Evolutionary conservation across 2,113 vertebrate species (phyloP), one percentile per base, ranked within the genome.

Genomic region (Anthoscopus minutus): DNA sequence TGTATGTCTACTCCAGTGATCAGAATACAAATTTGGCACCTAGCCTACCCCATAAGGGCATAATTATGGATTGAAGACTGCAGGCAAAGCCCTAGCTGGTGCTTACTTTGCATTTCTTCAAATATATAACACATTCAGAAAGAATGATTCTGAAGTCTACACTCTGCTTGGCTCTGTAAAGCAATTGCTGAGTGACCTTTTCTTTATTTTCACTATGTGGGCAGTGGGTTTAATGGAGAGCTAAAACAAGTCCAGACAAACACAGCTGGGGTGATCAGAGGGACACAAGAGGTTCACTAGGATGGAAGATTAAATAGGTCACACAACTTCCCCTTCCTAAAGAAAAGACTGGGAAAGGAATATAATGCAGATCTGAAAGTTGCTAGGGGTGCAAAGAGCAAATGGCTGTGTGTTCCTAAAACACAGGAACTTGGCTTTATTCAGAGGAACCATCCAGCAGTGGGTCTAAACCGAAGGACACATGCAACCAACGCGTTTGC

Each of bases 21-120:
- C 74, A 88, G 81, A 93, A 65, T 81, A 88, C 69, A 92, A 95
- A 96, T 95, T 50, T 82, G 79, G 42, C 19, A 47, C 76, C 47
- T 76, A 73, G 87, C 45, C 35, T 54, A 56, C 50, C 61, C 42
- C 50, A 84, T 45, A 18, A 86, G 80, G 64, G 16, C 15, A 7
- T 57, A 86, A 93, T 48, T 70, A 77, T 64, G 86, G 14, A 38
- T 31, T 66, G 85, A 81, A 74, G 50, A 57, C 74, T 62, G 21
- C 51, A 81, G 60, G 42, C 45, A 90, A 90, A 82, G 9, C 40
- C 60, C 62, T 81, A 71, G 53, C 67, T 50, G 51, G 54, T 50
- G 35, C 65, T 82, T 91, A 50, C 10, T 74, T 83, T 58, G 35
- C 67, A 73, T 64, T 72, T 88, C 37, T 70, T 56, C 61, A 56